Base-by-base conservation (phyloP, 2,888 invertebrate species). In the Beris chalybata region DNA sequence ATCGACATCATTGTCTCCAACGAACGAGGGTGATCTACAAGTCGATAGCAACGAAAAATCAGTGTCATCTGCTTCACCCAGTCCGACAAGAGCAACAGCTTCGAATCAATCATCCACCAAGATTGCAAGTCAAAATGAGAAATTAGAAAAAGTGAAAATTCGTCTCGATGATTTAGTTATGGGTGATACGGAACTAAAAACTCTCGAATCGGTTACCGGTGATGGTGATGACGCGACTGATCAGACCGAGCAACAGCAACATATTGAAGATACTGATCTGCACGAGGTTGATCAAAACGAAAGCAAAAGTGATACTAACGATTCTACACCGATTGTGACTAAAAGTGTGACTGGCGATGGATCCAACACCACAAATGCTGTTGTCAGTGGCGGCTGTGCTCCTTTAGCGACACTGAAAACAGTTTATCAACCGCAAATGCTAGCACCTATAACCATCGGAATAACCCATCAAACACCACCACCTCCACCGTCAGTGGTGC, bases 401-500 rank as follows among this genome's bases (percentile, higher is more conserved):
- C 12, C 43, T 43, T 38, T 22, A 5, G 12, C 43, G 32, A 43
- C 63, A 43, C 38, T 53, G 29, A 4, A 52, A 43, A 7, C 55
- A 4, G 31, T 38, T 30, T 29, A 12, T 5, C 13, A 15, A 22
- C 22, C 48, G 12, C 48, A 48, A 48, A 48, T 48, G 48, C 6
- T 48, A 3, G 1, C 48, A 22, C 48, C 48, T 5, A 48, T 48
- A 3, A 12, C 48, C 6, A 48, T 48, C 22, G 48, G 48, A 7
- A 48, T 48, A 12, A 4, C 12, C 5, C 48, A 48, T 13, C 75
- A 79, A 78, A 76, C 78, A 77, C 72, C 76, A 82, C 80, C 82
- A 83, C 80, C 84, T 83, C 79, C 83, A 81, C 76, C 79, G 72
- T 76, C 76, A 81, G 75, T 82, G 79, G 77, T 79, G 81, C 77